Base-by-base conservation (phyloP, 2,888 invertebrate genomes). In the Pheosia gnoma region DNA sequence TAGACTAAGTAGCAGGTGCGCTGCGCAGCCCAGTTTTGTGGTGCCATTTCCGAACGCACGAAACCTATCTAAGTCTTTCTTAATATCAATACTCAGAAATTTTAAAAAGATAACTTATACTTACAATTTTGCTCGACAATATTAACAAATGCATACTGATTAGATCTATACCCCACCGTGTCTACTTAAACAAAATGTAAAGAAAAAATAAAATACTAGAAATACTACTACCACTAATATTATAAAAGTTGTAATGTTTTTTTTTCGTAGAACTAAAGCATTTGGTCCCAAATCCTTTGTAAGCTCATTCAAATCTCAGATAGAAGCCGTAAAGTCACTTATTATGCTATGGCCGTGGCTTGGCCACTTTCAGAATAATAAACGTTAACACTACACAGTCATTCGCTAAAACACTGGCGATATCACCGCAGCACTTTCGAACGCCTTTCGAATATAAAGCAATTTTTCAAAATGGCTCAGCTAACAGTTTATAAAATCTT, bases 311-410 rank as follows among this genome's bases (percentile, higher is more conserved):
- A 81, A 82, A 84, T 83, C 83, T 84, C 71, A 80, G 81, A 85
- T 84, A 81, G 80, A 71, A 83, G 81, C 79, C 77, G 82, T 79
- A 77, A 72, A 70, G 62, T 65, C 67, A 67, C 63, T 90, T 90
- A 85, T 82, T 88, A 92, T 92, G 91, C 92, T 72, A 79, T 68
- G 71, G 75, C 78, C 88, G 89, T 84, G 77, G 77, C 71, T 69
- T 75, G 77, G 80, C 80, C 84, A 87, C 88, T 84, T 81, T 79
- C 83, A 78, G 92, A 90, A 91, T 91, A 91, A 89, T 88, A 91
- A 90, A 85, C 80, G 81, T 83, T 82, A 86, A 83, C 84, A 85
- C 85, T 82, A 84, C 77, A 86, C 78, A 85, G 83, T 82, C 83
- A 83, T 85, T 86, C 81, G 82, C 84, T 75, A 85, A 88, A 90